Evolutionary conservation across 2,888 invertebrate species (phyloP).

Genomic region (Ethmia dodecea): DNA sequence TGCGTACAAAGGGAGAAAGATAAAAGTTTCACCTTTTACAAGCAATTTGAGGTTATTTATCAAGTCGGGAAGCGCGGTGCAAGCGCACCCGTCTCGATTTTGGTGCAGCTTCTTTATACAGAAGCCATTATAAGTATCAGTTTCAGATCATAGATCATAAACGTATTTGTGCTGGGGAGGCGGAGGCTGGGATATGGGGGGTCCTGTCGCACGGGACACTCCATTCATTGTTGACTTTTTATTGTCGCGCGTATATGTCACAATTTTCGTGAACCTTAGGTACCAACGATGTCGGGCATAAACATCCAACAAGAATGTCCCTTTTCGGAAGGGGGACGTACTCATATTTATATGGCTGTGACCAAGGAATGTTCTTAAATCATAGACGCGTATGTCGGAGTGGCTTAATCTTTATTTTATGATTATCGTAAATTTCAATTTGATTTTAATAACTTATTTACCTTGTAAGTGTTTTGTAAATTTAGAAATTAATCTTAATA

Average conservation of each 20-base stretch:
- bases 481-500: conserved; percentile 53
- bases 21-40: conserved; percentile 70
- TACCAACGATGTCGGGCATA: conserved; percentile 48
- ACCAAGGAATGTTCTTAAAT: conserved; percentile 59
- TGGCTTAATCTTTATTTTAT: conserved; percentile 68
- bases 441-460: conserved; percentile 72
- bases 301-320: conserved; percentile 57
- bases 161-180: conserved; percentile 61
- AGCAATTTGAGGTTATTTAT: conserved; percentile 74
- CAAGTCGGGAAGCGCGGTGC: conserved; percentile 39
- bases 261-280: conserved; percentile 59
- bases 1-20: conserved; percentile 55
- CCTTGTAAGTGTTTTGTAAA: conserved; percentile 37
- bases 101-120: conserved; percentile 70
- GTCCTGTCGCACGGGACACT: conserved; percentile 54
- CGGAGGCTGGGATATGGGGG: conserved; percentile 58
- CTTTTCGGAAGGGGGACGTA: conserved; percentile 48
- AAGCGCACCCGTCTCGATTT: conserved; percentile 35
- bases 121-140: conserved; percentile 77
- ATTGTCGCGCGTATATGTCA: conserved; percentile 61
- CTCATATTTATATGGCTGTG: conserved; percentile 49
- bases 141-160: conserved; percentile 78
- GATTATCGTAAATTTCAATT: conserved; percentile 68
- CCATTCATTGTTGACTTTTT: conserved; percentile 65
- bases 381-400: conserved; percentile 41